Conservation (phyloP, 1,140 invertebrate genomes). For the Apolygus lucorum region DNA sequence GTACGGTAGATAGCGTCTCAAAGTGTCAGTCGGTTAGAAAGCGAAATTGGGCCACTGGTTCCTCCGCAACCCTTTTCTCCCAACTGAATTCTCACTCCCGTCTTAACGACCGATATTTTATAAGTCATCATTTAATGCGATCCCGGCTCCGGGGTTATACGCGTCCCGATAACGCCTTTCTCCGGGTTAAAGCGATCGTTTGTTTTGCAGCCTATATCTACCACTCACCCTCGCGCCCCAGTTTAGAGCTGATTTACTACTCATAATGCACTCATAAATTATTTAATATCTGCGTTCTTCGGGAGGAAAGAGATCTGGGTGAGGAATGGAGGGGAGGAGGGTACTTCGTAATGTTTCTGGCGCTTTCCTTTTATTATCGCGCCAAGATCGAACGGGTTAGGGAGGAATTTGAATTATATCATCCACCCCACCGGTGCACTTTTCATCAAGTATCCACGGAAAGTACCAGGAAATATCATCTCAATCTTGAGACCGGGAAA, state of each 20-base stretch:
- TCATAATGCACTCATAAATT: neutral
- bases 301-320: neutral
- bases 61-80: neutral
- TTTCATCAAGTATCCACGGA: too few relatives aligned
- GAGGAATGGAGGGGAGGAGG: too few relatives aligned
- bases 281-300: neutral
- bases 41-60: neutral
- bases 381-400: too few relatives aligned
- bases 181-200: neutral
- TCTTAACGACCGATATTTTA: neutral
- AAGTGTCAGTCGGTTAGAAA: neutral
- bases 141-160: neutral
- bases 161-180: neutral
- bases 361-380: too few relatives aligned
- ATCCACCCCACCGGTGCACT: too few relatives aligned
- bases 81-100: neutral
- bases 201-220: neutral
- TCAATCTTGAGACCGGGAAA: too few relatives aligned
- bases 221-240: neutral
- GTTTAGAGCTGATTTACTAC: neutral
- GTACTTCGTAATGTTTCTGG: too few relatives aligned
- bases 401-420: too few relatives aligned
- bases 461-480: too few relatives aligned
- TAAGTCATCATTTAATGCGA: neutral
- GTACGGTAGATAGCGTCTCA: neutral